phyloP scores from a whole-genome alignment of 1,140 invertebrate genomes.

The Chymomyza costata region DNA sequence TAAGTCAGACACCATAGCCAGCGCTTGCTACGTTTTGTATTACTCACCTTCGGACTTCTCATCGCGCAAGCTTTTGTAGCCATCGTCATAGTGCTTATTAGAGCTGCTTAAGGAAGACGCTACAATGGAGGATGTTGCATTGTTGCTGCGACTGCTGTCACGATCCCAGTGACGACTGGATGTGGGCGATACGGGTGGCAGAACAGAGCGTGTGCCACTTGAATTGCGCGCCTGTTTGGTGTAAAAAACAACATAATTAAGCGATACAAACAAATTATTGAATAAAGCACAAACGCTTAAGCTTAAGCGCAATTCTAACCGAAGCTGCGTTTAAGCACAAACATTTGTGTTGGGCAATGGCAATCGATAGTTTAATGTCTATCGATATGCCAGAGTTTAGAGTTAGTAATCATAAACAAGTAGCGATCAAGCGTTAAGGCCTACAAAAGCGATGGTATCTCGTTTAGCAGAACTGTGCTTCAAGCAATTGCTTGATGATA shows the following conservation, averaged over 20 bases:
- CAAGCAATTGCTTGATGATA: no score
- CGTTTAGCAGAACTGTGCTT: no score
- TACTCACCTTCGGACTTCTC: slow-evolving; percentile 65
- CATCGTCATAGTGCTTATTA: slow-evolving; percentile 42
- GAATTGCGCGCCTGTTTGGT: slow-evolving; percentile 48
- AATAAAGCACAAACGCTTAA: no score
- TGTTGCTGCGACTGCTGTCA: slow-evolving; percentile 43
- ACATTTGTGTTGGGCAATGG: no score
- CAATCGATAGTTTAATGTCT: no score
- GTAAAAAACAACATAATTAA: neutral
- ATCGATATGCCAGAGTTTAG: no score
- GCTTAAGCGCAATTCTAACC: no score
- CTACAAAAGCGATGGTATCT: no score
- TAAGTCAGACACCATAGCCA: no score
- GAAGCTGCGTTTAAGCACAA: no score
- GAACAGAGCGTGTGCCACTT: slow-evolving; percentile 37
- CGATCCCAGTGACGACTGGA: slow-evolving; percentile 69
- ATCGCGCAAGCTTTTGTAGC: slow-evolving; percentile 45
- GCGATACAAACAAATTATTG: neutral
- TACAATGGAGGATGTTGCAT: slow-evolving; percentile 39
- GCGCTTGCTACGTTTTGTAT: neutral
- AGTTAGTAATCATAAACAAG: slow-evolving; percentile 40
- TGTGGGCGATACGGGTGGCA: slow-evolving; percentile 68
- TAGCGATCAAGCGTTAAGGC: slow-evolving; percentile 46
- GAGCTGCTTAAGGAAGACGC: slow-evolving; percentile 38